Conservation (phyloP, 2,797 vertebrate genomes). For the Cirrhinus mrigala region DNA sequence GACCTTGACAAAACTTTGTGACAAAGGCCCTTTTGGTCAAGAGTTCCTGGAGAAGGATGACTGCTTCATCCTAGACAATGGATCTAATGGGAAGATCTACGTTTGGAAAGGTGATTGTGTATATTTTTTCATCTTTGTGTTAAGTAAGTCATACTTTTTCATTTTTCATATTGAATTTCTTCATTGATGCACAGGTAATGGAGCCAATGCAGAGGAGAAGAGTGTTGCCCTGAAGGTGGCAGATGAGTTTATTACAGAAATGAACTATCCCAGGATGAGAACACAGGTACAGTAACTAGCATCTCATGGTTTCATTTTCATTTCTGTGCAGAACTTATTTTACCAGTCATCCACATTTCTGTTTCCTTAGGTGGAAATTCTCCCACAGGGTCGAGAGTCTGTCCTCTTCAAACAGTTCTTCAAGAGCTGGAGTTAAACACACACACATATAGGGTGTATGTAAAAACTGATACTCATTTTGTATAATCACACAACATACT, state of each 20-base stretch:
- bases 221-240: conserved; percentile 88
- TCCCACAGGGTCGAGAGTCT: conserved; percentile 58
- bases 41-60: conserved; percentile 74
- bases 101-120: conserved; percentile 80
- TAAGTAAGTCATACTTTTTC: conserved; percentile 58
- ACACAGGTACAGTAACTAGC: conserved; percentile 84
- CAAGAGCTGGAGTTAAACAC: conserved; percentile 60
- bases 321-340: conserved; percentile 1
- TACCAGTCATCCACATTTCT: not conserved
- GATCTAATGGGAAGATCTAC: conserved; percentile 75
- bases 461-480: not conserved
- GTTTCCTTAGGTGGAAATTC: conserved; percentile 55
- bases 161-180: not conserved
- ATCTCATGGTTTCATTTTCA: not conserved
- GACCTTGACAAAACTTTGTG: conserved; percentile 74
- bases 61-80: conserved; percentile 83
- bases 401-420: conserved; percentile 65
- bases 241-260: conserved; percentile 91
- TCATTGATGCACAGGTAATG: conserved; percentile 79
- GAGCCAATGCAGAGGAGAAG: conserved; percentile 89
- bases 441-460: not conserved
- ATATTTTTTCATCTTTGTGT: conserved; percentile 15
- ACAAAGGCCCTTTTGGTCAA: conserved; percentile 74
- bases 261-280: conserved; percentile 88
- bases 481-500: not conserved